These are phyloP conservation scores for Lepisosteus oculatus DNA, from an alignment of 2,113 vertebrate species.

Conservation along the genomic window DNA sequence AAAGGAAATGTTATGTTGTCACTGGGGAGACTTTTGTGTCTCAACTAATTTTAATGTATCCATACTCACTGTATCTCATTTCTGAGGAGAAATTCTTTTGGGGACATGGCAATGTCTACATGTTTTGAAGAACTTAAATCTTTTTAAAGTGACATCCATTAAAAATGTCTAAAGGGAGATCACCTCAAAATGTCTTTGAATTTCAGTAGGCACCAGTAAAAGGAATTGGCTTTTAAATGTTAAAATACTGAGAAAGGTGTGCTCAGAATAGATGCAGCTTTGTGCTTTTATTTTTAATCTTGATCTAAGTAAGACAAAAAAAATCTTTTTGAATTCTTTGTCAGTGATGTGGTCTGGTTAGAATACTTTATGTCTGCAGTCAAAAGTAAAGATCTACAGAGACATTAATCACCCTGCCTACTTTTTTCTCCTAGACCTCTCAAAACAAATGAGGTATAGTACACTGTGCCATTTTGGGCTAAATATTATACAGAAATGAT, in stretches of 20 bases:
- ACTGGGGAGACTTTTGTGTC: no score
- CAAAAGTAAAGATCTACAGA: neutral
- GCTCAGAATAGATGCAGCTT: constrained; percentile 15
- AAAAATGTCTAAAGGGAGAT: constrained; percentile 23
- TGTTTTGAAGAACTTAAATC: constrained; percentile 30
- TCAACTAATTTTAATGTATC: no score
- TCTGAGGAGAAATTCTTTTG: neutral
- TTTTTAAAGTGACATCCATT: constrained; percentile 31
- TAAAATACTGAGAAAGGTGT: constrained; percentile 16
- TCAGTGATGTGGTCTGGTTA: neutral
- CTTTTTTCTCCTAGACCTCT: neutral
- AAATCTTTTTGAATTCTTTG: neutral
- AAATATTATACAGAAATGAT: no score
- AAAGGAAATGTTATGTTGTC: no score
- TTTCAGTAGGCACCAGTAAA: constrained; percentile 21
- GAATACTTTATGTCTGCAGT: neutral
- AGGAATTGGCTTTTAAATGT: constrained; percentile 20
- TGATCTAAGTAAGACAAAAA: neutral
- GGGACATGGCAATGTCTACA: constrained; percentile 8
- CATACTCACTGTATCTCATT: neutral
- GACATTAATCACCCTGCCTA: neutral
- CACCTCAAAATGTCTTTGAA: constrained; percentile 19
- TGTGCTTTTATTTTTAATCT: constrained; percentile 12
- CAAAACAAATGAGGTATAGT: neutral
- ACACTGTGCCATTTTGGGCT: no score